Conservation (phyloP, 2,113 vertebrate genomes). For the Callospermophilus lateralis region DNA sequence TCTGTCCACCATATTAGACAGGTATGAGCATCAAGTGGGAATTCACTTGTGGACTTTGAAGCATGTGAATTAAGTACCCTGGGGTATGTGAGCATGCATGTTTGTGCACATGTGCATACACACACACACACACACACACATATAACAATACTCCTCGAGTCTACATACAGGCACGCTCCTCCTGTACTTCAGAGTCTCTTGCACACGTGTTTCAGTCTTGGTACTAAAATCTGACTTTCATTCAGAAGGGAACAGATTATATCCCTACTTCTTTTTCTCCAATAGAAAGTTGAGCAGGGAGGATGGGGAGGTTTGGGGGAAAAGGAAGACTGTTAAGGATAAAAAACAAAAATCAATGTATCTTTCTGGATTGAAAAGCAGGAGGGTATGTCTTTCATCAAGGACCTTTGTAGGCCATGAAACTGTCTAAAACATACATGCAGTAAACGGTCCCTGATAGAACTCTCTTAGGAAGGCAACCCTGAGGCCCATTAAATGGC, state of each 20-base stretch:
- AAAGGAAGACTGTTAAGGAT: background rate
- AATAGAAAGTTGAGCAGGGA: accelerated
- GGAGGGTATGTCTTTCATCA: conserved; percentile 59
- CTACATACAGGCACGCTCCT: background rate
- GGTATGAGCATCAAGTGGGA: background rate
- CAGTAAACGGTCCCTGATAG: conserved; percentile 77
- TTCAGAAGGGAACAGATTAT: background rate
- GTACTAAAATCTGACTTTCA: background rate
- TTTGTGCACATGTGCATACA: too few species aligned
- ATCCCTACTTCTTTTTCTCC: background rate
- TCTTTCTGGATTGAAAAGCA: background rate
- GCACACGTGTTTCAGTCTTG: background rate
- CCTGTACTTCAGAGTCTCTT: background rate
- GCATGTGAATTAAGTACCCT: background rate
- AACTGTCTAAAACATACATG: conserved; percentile 65
- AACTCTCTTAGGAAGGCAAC: conserved; percentile 78
- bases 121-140: background rate
- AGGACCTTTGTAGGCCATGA: conserved; percentile 76
- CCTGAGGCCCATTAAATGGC: conserved; percentile 80
- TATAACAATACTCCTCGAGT: background rate
- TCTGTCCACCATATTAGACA: background rate
- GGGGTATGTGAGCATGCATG: too few species aligned
- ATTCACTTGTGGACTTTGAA: background rate
- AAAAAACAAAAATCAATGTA: conserved; percentile 54
- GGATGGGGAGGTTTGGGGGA: accelerated